These are phyloP conservation scores for Synodontis membranacea DNA, from an alignment of 2,113 vertebrate species.

Conservation along the genomic window DNA sequence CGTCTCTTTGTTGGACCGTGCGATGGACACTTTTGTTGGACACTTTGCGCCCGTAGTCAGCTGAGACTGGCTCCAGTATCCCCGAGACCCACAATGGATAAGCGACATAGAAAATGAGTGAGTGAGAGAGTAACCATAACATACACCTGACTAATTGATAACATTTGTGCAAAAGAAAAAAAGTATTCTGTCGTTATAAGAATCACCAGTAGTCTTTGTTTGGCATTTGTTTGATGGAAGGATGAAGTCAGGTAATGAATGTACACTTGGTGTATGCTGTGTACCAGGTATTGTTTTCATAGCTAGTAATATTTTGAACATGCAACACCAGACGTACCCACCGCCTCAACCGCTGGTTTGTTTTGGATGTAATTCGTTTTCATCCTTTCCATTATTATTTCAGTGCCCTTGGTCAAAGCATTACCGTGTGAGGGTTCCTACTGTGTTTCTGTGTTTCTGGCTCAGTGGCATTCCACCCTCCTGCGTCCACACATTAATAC, in stretches of 20 bases:
- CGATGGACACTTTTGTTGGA: too few relatives aligned
- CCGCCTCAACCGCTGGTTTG: neutral
- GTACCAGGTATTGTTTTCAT: neutral
- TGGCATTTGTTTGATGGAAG: neutral
- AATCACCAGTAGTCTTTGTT: neutral
- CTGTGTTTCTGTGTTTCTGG: slow-evolving; percentile 9
- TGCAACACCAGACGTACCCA: neutral
- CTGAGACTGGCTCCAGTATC: too few relatives aligned
- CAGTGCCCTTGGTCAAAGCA: neutral
- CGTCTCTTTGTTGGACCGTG: too few relatives aligned
- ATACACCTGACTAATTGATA: neutral
- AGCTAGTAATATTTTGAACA: neutral
- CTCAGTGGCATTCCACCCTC: slow-evolving; percentile 20
- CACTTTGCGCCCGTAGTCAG: too few relatives aligned
- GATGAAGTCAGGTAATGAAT: neutral
- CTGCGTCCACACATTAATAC: neutral
- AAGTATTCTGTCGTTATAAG: neutral
- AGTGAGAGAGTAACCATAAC: neutral
- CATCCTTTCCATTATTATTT: neutral
- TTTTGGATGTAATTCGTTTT: neutral
- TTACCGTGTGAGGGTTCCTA: neutral
- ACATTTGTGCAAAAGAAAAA: too few relatives aligned
- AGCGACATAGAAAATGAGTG: too few relatives aligned
- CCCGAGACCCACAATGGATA: too few relatives aligned
- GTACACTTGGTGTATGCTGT: neutral